Conservation (phyloP, 92 coral and sea anemone genomes). For the Isaurus tuberculatus region DNA sequence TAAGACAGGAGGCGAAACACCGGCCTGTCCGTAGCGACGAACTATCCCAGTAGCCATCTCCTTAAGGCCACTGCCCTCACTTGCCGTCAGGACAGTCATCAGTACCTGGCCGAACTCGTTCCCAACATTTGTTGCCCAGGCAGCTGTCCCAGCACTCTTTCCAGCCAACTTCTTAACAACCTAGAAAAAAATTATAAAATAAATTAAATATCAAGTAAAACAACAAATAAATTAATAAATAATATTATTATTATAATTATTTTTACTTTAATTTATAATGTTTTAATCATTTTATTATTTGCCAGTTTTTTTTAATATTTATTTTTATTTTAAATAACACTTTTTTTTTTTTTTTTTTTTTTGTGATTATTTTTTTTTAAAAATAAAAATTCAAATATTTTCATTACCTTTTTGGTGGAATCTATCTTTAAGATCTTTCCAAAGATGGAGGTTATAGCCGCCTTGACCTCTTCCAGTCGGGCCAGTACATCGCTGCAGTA, state of each 20-base stretch:
- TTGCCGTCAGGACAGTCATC: too few relatives aligned
- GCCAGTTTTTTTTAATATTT: too few relatives aligned
- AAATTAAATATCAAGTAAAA: not conserved
- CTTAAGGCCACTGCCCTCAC: not conserved
- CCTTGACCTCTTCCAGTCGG: slow-evolving; percentile 63
- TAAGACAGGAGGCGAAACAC: too few relatives aligned
- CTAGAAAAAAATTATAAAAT: not conserved
- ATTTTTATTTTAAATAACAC: too few relatives aligned
- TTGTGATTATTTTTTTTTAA: not conserved
- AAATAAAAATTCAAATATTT: not conserved
- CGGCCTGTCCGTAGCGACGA: not conserved
- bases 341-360: too few relatives aligned
- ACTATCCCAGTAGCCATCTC: not conserved
- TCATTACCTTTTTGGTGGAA: slow-evolving; percentile 29
- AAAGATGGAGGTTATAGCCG: slow-evolving; percentile 22
- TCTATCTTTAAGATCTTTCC: slow-evolving; percentile 12
- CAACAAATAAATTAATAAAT: not conserved
- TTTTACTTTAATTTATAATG: not conserved
- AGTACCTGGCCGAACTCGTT: too few relatives aligned
- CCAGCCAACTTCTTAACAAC: not conserved
- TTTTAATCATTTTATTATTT: too few relatives aligned
- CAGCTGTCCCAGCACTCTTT: too few relatives aligned
- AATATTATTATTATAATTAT: not conserved
- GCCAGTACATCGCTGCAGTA: slow-evolving; percentile 62
- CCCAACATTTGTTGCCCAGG: too few relatives aligned